Evolutionary conservation across 2,113 vertebrate genomes (phyloP).

Genomic region (Plecotus auritus): DNA sequence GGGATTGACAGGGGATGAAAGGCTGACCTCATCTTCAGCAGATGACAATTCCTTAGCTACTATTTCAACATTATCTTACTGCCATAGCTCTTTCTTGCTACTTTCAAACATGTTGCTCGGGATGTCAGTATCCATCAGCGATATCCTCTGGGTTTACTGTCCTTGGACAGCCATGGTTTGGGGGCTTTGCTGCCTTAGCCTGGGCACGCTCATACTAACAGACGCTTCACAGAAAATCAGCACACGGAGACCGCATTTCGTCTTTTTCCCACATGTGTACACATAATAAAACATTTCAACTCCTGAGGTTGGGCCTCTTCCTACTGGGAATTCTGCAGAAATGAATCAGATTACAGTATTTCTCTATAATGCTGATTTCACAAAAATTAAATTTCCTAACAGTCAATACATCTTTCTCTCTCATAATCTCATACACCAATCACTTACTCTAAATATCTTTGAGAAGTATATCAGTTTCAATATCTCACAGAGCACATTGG

Average conservation of each 20-base stretch:
- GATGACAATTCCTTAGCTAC: background rate
- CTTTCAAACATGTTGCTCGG: background rate
- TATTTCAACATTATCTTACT: background rate
- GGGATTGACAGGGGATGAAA: background rate
- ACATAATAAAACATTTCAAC: slow-evolving; percentile 63
- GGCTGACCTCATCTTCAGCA: background rate
- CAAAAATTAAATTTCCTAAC: slow-evolving; percentile 65
- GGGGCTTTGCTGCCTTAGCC: slow-evolving; percentile 25
- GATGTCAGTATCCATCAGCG: background rate
- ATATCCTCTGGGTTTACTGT: background rate
- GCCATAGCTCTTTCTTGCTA: background rate
- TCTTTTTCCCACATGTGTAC: slow-evolving; percentile 40
- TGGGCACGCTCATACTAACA: slow-evolving; percentile 36
- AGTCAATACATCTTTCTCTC: slow-evolving; percentile 50
- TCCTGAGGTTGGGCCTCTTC: slow-evolving; percentile 12
- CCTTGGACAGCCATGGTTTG: background rate
- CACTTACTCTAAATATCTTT: slow-evolving; percentile 50
- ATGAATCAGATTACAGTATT: slow-evolving; percentile 68
- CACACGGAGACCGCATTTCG: slow-evolving; percentile 54
- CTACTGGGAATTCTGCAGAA: slow-evolving; percentile 48
- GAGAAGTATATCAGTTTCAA: slow-evolving; percentile 37
- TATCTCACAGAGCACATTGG: slow-evolving; percentile 33
- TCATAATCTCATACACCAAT: slow-evolving; percentile 49
- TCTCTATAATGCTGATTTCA: slow-evolving; percentile 62
- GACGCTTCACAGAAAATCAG: slow-evolving; percentile 40